A percentile compares a stretch with the other conserved stretches of the same genome.
These are phyloP conservation scores for Slavum lentiscoides DNA, from an alignment of 2,888 invertebrate genomes.

Conservation along the genomic window DNA sequence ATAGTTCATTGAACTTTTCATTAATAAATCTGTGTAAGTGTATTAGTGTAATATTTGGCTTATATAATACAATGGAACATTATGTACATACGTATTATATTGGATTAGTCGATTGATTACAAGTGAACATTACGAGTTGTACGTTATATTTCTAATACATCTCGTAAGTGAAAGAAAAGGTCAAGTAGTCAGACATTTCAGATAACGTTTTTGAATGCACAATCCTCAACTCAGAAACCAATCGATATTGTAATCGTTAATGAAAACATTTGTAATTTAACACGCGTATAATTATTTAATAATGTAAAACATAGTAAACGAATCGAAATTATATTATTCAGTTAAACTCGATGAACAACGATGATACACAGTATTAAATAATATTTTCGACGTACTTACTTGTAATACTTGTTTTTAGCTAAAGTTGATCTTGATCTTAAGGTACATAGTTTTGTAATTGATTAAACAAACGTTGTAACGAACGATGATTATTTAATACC, in stretches of 20 bases:
- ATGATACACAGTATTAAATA: too few relatives aligned
- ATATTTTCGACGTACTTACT: too few relatives aligned
- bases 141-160: background rate
- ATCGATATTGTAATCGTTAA: slow-evolving; percentile 19
- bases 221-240: slow-evolving; percentile 3
- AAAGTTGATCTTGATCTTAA: too few relatives aligned
- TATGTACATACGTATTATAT: background rate
- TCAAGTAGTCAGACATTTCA: slow-evolving; percentile 12
- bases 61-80: background rate
- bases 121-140: background rate
- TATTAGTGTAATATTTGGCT: background rate
- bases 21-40: background rate
- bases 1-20: background rate
- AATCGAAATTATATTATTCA: too few relatives aligned
- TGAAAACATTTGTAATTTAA: too few relatives aligned
- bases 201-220: slow-evolving; percentile 16
- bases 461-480: too few relatives aligned
- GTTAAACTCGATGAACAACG: too few relatives aligned
- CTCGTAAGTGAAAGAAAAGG: background rate
- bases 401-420: too few relatives aligned
- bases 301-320: too few relatives aligned
- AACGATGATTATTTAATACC: too few relatives aligned
- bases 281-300: too few relatives aligned
- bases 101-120: background rate
- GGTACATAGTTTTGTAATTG: too few relatives aligned